These are phyloP conservation scores for Lithobates sylvaticus DNA, from an alignment of 2,797 vertebrate genomes.

Conservation along the genomic window DNA sequence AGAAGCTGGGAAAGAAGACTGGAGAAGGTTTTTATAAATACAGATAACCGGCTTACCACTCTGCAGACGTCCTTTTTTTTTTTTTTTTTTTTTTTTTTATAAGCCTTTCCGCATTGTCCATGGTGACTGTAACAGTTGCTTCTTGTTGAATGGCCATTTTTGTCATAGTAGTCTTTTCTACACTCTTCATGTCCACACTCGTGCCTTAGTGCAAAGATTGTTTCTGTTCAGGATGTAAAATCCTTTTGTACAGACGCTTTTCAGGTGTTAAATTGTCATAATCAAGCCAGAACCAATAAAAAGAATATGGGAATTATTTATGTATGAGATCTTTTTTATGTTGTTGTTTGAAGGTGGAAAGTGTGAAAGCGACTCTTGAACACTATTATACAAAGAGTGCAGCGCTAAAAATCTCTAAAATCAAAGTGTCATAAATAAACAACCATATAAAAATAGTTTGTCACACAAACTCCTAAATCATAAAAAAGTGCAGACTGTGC, in stretches of 20 bases:
- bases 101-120: slow-evolving; percentile 54
- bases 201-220: slow-evolving; percentile 73
- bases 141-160: background rate
- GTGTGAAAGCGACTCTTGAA: background rate
- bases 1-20: slow-evolving; percentile 91
- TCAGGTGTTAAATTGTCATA: background rate
- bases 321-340: too few species aligned
- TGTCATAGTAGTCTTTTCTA: background rate
- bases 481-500: too few species aligned
- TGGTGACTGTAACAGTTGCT: slow-evolving; percentile 4
- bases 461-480: too few species aligned
- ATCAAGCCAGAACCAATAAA: slow-evolving; percentile 32
- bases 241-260: slow-evolving; percentile 38
- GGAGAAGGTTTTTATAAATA: slow-evolving; percentile 97
- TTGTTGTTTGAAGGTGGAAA: too few species aligned
- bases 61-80: background rate
- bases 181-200: slow-evolving; percentile 62
- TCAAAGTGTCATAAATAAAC: too few species aligned
- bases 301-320: background rate
- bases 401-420: too few species aligned
- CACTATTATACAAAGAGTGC: too few species aligned
- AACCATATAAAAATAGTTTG: too few species aligned
- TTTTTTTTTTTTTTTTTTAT: slow-evolving; percentile 4
- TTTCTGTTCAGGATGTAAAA: slow-evolving; percentile 53
- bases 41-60: slow-evolving; percentile 76